phyloP scores from a whole-genome alignment of 1,140 invertebrate species.

The Habropoda laboriosa region DNA sequence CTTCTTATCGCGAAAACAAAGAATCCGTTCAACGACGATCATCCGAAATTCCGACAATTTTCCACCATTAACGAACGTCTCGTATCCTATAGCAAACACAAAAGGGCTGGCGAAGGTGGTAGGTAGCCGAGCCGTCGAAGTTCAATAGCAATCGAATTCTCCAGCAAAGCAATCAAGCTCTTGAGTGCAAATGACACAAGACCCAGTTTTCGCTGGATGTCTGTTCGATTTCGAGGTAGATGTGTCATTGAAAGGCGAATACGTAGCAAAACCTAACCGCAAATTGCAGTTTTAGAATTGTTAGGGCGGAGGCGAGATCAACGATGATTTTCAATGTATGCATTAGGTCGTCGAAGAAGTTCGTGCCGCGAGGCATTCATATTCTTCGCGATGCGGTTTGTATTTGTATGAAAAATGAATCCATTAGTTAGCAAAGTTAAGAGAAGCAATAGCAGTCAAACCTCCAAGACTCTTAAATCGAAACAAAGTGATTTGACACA shows the following conservation, averaged over 20 bases:
- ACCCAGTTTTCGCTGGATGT: constrained; percentile 8
- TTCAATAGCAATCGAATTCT: constrained; percentile 7
- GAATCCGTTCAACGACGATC: not conserved
- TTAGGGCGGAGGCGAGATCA: not conserved
- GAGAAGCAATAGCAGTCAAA: too few relatives aligned
- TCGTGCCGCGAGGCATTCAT: too few relatives aligned
- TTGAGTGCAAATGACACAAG: constrained; percentile 25
- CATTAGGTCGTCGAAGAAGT: too few relatives aligned
- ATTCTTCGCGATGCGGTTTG: too few relatives aligned
- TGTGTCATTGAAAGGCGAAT: not conserved
- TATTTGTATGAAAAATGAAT: too few relatives aligned
- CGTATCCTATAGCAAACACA: too few relatives aligned
- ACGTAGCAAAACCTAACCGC: not conserved
- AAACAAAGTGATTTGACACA: too few relatives aligned
- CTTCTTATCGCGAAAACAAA: not conserved
- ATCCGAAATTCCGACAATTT: not conserved
- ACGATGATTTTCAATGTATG: too few relatives aligned
- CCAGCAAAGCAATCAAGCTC: not conserved
- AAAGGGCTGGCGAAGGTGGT: too few relatives aligned
- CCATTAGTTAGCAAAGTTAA: too few relatives aligned
- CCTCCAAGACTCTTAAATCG: too few relatives aligned
- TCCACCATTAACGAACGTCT: not conserved
- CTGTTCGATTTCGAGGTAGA: not conserved
- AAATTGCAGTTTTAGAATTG: constrained; percentile 16
- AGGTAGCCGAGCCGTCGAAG: not conserved